These are phyloP conservation scores for Plecotus auritus DNA, from an alignment of 2,113 vertebrate species.

Conservation along the genomic window DNA sequence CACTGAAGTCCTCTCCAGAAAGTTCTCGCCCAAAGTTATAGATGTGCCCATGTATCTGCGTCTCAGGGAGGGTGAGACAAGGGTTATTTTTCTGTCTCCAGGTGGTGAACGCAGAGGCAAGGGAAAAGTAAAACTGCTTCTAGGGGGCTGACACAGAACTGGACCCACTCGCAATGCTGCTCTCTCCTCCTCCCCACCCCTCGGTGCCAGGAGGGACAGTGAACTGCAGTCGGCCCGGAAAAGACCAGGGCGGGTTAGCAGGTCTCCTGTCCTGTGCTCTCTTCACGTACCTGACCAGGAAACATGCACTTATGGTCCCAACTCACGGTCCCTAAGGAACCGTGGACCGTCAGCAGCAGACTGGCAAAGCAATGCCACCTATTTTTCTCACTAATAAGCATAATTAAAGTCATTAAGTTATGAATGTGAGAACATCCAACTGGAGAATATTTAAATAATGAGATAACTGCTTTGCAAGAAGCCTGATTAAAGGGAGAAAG, in stretches of 20 bases:
- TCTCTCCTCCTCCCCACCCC: not conserved
- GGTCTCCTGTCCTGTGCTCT: not conserved
- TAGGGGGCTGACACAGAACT: not conserved
- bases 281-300: not conserved
- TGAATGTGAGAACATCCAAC: slow-evolving; percentile 42
- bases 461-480: slow-evolving; percentile 31
- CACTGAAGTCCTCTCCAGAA: not conserved
- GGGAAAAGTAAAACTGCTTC: not conserved
- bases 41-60: not conserved
- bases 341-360: not conserved
- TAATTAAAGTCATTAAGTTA: slow-evolving; percentile 60
- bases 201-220: not conserved
- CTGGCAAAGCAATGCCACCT: not conserved
- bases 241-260: not conserved
- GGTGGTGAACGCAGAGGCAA: not conserved
- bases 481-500: not conserved
- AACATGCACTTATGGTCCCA: not conserved
- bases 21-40: not conserved
- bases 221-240: too few relatives aligned
- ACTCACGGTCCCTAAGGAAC: not conserved
- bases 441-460: slow-evolving; percentile 36
- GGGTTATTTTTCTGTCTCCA: not conserved
- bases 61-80: not conserved
- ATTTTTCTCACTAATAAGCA: slow-evolving; percentile 2
- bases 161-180: too few relatives aligned